A percentile compares a stretch with the other conserved stretches of the same genome.
Conservation (phyloP, 2,113 vertebrate species). For the Sylvietta virens region DNA sequence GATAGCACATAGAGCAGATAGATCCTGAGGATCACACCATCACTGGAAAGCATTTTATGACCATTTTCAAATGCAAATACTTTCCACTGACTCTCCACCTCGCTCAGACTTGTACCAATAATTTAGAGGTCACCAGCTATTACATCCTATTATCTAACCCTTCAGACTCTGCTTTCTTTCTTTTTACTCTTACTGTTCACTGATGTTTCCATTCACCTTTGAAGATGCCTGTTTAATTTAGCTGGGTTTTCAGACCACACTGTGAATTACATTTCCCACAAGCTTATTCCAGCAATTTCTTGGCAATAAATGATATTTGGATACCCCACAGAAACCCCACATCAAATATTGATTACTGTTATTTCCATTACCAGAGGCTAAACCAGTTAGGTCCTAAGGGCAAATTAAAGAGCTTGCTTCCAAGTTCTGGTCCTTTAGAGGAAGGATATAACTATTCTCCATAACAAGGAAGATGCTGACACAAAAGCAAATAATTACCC, state of each 20-base stretch:
- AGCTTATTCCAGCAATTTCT: not conserved
- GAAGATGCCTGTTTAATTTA: not conserved
- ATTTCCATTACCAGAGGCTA: not conserved
- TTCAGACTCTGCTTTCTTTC: not conserved
- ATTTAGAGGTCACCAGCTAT: constrained; percentile 25
- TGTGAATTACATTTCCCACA: not conserved
- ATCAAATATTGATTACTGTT: constrained; percentile 12
- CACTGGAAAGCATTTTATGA: not conserved
- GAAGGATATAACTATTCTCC: not conserved
- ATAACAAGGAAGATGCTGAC: not conserved
- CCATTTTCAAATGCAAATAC: not conserved
- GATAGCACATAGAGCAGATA: too few species aligned
- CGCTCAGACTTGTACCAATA: not conserved
- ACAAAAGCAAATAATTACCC: constrained; percentile 11
- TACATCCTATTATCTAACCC: constrained; percentile 3
- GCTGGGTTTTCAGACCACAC: not conserved
- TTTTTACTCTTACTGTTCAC: not conserved
- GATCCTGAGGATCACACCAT: not conserved
- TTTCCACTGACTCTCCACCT: not conserved
- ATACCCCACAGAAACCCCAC: constrained; percentile 30
- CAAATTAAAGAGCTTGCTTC: not conserved
- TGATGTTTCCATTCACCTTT: not conserved
- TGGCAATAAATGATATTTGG: constrained; percentile 20
- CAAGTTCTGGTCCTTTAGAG: not conserved
- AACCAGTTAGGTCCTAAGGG: not conserved